Evolutionary conservation across 2,888 invertebrate species (phyloP), one percentile per base, ranked within the genome.

Genomic region (Pediacus dermestoides): DNA sequence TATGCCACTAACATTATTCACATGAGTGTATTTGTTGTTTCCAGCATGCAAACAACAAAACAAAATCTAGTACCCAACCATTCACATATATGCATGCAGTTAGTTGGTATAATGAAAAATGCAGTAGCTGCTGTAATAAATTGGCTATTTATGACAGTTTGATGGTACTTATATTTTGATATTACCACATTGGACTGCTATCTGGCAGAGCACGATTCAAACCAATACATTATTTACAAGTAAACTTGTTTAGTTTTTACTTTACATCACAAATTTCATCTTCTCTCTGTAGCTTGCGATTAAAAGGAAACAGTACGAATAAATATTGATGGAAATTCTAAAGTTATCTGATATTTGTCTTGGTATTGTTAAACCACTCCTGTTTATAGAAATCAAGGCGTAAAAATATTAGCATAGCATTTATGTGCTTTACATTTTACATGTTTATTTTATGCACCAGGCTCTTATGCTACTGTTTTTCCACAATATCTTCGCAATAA

Each of bases 351-450:
- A 11, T 25, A 25, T 18, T 18, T 16, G 16, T n/a, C 12, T 18
- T n/a, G 35, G 38, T 34, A 44, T 46, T 44, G 42, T 43, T 37
- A 28, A 43, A 48, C 46, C 48, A 43, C 45, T 40, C 49, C 49
- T 41, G 38, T 26, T 46, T 46, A 42, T 39, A 42, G 46, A 46
- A 49, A 48, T 45, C 45, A 41, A 39, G 36, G 38, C 39, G 46
- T 34, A 48, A 46, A 49, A 49, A 49, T 42, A n/a, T n/a, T n/a
- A n/a, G n/a, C n/a, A n/a, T n/a, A n/a, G n/a, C n/a, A n/a, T n/a
- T n/a, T n/a, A n/a, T n/a, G n/a, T n/a, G n/a, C n/a, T n/a, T n/a
- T n/a, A n/a, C n/a, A n/a, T n/a, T n/a, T n/a, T n/a, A n/a, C n/a
- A n/a, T n/a, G n/a, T n/a, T n/a, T n/a, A n/a, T n/a, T n/a, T n/a